Conservation (phyloP, 2,797 vertebrate species). For the Chelon auratus region DNA sequence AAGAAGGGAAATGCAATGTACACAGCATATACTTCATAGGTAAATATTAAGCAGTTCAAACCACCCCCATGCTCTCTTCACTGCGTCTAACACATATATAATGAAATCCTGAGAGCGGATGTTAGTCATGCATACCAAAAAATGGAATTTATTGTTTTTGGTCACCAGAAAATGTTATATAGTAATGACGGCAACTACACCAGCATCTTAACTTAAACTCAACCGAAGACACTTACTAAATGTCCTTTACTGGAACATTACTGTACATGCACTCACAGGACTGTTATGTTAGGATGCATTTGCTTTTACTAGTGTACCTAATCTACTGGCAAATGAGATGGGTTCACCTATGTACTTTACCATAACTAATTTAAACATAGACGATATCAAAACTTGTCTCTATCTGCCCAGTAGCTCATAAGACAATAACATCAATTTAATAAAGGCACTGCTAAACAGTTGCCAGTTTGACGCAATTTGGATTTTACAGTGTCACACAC, state of each 20-base stretch:
- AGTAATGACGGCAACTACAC: neutral
- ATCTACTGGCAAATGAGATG: too few species aligned
- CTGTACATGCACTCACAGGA: too few species aligned
- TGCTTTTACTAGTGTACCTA: too few species aligned
- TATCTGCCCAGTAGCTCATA: neutral
- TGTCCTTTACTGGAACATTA: too few species aligned
- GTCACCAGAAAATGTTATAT: slow-evolving; percentile 2
- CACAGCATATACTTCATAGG: neutral
- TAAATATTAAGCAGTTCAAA: neutral
- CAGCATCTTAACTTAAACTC: neutral
- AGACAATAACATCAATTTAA: neutral
- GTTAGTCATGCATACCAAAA: neutral
- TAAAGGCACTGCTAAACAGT: neutral
- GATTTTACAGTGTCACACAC: neutral
- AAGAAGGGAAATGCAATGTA: neutral
- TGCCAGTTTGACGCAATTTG: neutral
- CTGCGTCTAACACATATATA: neutral
- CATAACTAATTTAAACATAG: too few species aligned
- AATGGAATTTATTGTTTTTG: slow-evolving; percentile 9
- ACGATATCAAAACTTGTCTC: too few species aligned
- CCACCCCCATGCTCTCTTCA: neutral
- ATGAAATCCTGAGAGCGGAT: neutral
- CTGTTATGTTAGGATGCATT: too few species aligned
- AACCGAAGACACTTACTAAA: neutral
- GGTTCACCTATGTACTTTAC: too few species aligned